Evolutionary conservation across 2,797 vertebrate genomes (phyloP).

Genomic region (Pterois miles): DNA sequence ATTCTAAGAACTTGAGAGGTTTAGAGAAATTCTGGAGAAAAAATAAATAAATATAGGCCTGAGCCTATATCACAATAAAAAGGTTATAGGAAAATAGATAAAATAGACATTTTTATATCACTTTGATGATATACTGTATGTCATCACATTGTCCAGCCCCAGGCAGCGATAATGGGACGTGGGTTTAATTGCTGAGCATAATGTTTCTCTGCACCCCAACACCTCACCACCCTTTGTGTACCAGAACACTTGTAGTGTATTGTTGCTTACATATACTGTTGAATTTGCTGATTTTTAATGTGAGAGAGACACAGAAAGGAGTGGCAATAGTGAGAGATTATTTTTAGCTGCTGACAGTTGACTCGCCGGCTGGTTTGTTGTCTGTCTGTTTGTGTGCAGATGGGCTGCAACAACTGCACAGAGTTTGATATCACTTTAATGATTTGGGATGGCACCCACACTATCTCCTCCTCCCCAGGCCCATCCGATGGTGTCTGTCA

Average conservation of each 20-base stretch:
- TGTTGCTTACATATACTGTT: not conserved
- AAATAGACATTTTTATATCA: too few species aligned
- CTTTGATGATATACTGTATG: too few species aligned
- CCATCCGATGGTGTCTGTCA: not conserved
- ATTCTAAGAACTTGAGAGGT: too few species aligned
- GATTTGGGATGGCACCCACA: not conserved
- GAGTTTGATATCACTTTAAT: slow-evolving; percentile 41
- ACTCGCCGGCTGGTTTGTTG: not conserved
- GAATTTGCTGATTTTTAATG: not conserved
- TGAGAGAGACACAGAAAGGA: not conserved
- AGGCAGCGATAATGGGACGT: too few species aligned
- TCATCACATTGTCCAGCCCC: too few species aligned
- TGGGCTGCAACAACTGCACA: slow-evolving; percentile 56
- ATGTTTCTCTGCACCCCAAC: not conserved
- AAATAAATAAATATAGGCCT: too few species aligned
- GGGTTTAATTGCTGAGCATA: not conserved
- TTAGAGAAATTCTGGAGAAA: too few species aligned
- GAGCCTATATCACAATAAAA: too few species aligned
- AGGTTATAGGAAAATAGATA: too few species aligned
- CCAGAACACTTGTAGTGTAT: not conserved
- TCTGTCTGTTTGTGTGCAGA: slow-evolving; percentile 33
- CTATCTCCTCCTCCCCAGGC: not conserved
- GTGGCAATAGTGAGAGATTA: slow-evolving; percentile 31
- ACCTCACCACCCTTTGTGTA: not conserved
- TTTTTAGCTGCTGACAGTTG: slow-evolving; percentile 38